Base-by-base conservation (phyloP, 2,888 invertebrate species). In the Liposcelis brunnea region DNA sequence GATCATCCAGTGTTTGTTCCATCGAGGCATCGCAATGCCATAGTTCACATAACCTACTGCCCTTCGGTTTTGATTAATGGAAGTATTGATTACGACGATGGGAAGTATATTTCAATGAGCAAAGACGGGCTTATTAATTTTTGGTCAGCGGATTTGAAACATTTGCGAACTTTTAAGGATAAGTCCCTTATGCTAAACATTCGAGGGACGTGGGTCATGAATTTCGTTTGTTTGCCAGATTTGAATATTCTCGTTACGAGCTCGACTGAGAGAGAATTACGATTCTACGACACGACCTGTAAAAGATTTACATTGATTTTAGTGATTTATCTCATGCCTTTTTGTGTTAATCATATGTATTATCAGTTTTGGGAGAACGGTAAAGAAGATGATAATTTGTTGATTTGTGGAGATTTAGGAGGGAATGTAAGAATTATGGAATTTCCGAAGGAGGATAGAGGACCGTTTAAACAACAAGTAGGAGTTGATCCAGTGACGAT, bases 251-350 rank as follows among this genome's bases (percentile, higher is more conserved):
- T 87, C 14, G 82, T 80, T 49, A 76, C 81, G 10, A 73, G 80
- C 47, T 80, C 85, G 12, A 77, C 81, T 0, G 81, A 84, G 61
- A 65, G 80, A 12, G 84, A 84, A 57, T 62, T 87, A 37, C 71
- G 80, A 51, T 83, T 87, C 61, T 87, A 86, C 57, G 85, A 86
- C 59, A 76, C 77, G 38, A 75, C 75, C 15, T 80, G 77, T 5
- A 73, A 73, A 47, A 80, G 77, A 46, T 84, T 84, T 31, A 14
- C 8, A 36, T 26, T 37, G 18, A 44, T 33, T n/a, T 58, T 55
- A 19, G 49, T 62, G 57, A 58, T 87, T 50, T 71, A 74, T 1
- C 77, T 77, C 48, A 68, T 80, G 59, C 72, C 75, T 40, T 65
- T 69, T 51, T 74, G 69, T 7, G 63, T 71, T 1, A 61, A 63